Base-by-base conservation (phyloP, 2,113 vertebrate species). In the Eurypyga helias region DNA sequence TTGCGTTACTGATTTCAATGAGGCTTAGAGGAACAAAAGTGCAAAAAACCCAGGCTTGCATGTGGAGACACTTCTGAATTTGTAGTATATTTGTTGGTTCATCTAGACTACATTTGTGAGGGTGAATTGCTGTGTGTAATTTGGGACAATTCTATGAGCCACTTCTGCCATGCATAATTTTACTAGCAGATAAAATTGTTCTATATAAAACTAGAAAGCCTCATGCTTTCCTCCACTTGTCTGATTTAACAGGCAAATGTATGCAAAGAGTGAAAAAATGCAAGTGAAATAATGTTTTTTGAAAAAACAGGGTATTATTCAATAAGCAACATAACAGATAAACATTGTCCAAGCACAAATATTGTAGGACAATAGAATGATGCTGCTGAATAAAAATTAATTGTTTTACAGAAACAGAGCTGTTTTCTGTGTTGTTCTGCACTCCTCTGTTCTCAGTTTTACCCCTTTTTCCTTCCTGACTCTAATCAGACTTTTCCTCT, bases 1-100 rank as follows among this genome's bases (percentile, higher is more conserved):
- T 93, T 67, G 51, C 24, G 43, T 67, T 83, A 86, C 9, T 60
- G 71, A 78, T 93, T 86, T 93, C 62, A 86, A 66, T 81, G 64
- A 81, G 20, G 43, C 49, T 93, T 80, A 77, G 52, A 66, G 33
- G 24, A 91, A 65, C 43, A 45, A 62, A 54, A 84, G 73, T 33
- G 29, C 1, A 82, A 61, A 60, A 61, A 48, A 1, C 3, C 41
- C 41, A 48, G 16, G 13, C 11, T 77, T 65, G 26, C 49, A 54
- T 73, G 38, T 72, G 71, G 33, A 88, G 31, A 54, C 54, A 55
- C 19, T 83, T 85, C 31, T 87, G 45, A 85, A 86, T 96, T 76
- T 84, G 41, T 34, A 41, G 25, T 55, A 3, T 24, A 49, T 88
- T 80, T 88, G 6, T 76, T 69, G 29, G 8, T 87, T 93, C 38